These are phyloP conservation scores for Myotis davidii DNA, from an alignment of 2,113 vertebrate genomes.

Conservation along the genomic window DNA sequence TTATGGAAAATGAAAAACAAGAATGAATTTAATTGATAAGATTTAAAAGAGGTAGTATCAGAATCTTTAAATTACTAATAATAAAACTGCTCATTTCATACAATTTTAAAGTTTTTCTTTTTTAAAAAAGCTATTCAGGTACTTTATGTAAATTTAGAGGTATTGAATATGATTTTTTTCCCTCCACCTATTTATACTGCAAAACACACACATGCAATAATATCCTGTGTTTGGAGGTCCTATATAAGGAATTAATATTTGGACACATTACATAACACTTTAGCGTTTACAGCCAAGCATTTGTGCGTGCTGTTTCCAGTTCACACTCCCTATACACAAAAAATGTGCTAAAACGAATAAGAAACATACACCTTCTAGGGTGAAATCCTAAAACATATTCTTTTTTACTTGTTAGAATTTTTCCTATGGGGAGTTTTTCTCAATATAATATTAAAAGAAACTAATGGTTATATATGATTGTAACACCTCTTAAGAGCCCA, in stretches of 20 bases:
- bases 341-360: conserved; percentile 44
- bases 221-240: conserved; percentile 75
- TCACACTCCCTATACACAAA: not conserved
- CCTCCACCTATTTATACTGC: conserved; percentile 48
- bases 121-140: not conserved
- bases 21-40: conserved; percentile 74
- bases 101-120: not conserved
- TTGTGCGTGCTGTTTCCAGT: not conserved
- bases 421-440: conserved; percentile 74
- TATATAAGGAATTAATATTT: conserved; percentile 30
- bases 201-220: not conserved
- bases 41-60: conserved; percentile 71
- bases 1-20: conserved; percentile 18
- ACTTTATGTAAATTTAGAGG: conserved; percentile 40
- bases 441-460: conserved; percentile 76
- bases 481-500: conserved; percentile 66
- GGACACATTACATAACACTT: not conserved
- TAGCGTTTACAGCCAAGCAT: not conserved
- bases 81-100: not conserved
- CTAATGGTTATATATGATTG: conserved; percentile 75
- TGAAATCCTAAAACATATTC: conserved; percentile 78
- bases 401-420: conserved; percentile 78
- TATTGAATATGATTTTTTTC: not conserved
- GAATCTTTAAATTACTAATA: conserved; percentile 75
- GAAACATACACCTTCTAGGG: conserved; percentile 72